Base-by-base conservation (phyloP, 2,113 vertebrate genomes). In the Corydoras maculifer region DNA sequence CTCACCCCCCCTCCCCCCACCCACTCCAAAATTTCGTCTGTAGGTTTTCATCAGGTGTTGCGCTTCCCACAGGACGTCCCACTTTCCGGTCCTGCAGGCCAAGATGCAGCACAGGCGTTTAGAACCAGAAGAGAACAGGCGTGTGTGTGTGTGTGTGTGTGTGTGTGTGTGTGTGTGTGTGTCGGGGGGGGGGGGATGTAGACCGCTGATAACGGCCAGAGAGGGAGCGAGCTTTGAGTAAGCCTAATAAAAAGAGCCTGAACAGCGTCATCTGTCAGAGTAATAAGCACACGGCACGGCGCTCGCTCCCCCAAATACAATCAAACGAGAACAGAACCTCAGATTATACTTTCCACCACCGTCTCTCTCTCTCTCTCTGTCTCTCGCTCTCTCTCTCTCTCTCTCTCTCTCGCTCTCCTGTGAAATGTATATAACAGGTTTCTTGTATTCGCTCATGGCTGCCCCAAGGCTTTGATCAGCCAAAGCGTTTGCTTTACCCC, bases 401-500 rank as follows among this genome's bases (percentile, higher is more conserved):
- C 35, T 1, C 35, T 43, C 35, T 43, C 35, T 43, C 35, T 43
- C 35, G 4, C 35, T 43, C 35, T 43, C 35, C 7, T 8, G 35
- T 43, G 35, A 43, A 43, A 43, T 8, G 35, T 43, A 43, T 43
- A 43, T 43, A 43, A 43, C 35, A 0, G 4, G 35, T 43, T 43
- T 43, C 35, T 43, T 43, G 35, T 43, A 43, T 43, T 43, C 35
- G 4, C 7, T 43, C 7, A 4, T 5, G 35, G 35, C 35, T 53
- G 51, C 51, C 51, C 51, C 9, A 53, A 53, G 51, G 51, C 51
- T 14, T 53, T 14, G 51, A 12, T 53, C 51, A 53, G 51, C 35
- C 35, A 43, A 43, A 43, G 35, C 7, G 35, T 12, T 71, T 79
- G 79, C 65, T 75, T 61, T 74, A 65, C 81, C 82, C 48, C 59